A percentile compares a stretch with the other conserved stretches of the same genome.
phyloP scores from a whole-genome alignment of 2,113 vertebrate species.

The Pogona vitticeps region DNA sequence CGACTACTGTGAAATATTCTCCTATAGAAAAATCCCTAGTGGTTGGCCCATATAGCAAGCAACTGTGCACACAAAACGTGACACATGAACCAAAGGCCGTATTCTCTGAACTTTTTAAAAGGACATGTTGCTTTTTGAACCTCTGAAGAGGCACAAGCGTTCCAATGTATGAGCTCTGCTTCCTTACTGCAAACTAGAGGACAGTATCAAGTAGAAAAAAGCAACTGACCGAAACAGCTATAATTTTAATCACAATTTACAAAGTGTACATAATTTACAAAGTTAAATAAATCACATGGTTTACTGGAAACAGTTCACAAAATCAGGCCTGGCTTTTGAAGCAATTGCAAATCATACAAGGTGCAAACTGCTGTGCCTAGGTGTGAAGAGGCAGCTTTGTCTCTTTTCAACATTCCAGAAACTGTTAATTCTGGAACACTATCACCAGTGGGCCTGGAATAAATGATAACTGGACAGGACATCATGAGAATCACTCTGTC shows the following conservation, averaged over 20 bases:
- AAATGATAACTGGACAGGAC: neutral
- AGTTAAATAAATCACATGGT: neutral
- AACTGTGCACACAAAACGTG: no score
- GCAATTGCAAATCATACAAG: neutral
- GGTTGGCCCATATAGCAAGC: no score
- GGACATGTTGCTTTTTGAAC: no score
- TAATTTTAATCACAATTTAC: conserved; percentile 1
- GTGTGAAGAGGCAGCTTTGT: neutral
- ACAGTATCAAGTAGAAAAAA: neutral
- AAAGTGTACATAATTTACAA: conserved; percentile 10
- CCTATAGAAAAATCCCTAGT: no score
- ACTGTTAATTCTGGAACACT: neutral
- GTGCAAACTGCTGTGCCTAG: no score
- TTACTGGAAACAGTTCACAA: neutral
- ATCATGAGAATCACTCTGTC: neutral
- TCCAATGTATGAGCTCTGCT: neutral
- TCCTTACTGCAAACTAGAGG: neutral
- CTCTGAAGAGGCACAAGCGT: neutral
- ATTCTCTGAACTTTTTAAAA: no score
- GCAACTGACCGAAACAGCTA: neutral
- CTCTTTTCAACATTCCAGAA: neutral
- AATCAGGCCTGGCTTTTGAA: neutral
- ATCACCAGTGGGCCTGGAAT: no score
- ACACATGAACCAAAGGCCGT: no score
- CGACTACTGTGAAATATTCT: no score